Percentiles rank a stretch among this genome's conserved stretches.
phyloP scores from a whole-genome alignment of 2,888 invertebrate genomes.

The Spodoptera picta region DNA sequence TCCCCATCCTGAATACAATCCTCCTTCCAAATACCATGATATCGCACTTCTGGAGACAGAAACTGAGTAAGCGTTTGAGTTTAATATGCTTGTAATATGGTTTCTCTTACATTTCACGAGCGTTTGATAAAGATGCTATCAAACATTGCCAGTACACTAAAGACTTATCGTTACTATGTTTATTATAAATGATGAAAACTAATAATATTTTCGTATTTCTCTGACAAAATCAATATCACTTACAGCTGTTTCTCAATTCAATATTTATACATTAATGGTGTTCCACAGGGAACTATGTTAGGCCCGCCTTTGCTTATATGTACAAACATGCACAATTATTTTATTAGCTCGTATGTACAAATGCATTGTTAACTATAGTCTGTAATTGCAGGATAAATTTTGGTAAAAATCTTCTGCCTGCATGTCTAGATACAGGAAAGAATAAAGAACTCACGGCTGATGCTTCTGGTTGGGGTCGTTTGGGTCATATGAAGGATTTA shows the following conservation, averaged over 20 bases:
- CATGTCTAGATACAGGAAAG: conserved; percentile 24
- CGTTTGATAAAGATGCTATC: too few relatives aligned
- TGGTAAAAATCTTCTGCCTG: conserved; percentile 39
- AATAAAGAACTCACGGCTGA: neutral
- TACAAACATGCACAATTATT: too few relatives aligned
- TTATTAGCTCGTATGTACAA: too few relatives aligned
- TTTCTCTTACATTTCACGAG: too few relatives aligned
- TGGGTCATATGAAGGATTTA: conserved; percentile 32
- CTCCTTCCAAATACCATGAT: conserved; percentile 67
- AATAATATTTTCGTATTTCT: too few relatives aligned
- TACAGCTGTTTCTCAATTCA: too few relatives aligned
- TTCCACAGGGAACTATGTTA: conserved; percentile 1
- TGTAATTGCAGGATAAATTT: conserved; percentile 42
- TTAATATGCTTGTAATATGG: too few relatives aligned
- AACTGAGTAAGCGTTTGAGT: conserved; percentile 34
- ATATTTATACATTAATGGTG: neutral
- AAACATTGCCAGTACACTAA: too few relatives aligned
- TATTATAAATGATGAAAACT: too few relatives aligned
- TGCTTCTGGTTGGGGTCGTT: conserved; percentile 47
- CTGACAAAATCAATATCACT: too few relatives aligned
- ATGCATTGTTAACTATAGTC: neutral
- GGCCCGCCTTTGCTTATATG: neutral
- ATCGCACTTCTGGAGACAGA: conserved; percentile 67
- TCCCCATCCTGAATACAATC: conserved; percentile 61
- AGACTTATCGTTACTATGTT: too few relatives aligned